Percentiles rank a stretch among this genome's conserved stretches.
Conservation (phyloP, 2,797 vertebrate species). For the Sebastes vulpes region DNA sequence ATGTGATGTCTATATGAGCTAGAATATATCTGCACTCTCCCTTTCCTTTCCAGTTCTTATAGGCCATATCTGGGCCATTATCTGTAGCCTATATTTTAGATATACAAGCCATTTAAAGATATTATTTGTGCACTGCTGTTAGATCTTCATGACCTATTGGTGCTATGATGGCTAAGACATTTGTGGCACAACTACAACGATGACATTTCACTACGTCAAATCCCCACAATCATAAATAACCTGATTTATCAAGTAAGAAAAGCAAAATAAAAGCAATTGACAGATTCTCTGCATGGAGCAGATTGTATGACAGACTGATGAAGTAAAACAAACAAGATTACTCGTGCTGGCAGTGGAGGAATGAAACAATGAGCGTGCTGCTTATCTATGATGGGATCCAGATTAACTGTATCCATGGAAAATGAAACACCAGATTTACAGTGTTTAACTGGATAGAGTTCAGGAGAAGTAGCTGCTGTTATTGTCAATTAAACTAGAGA, state of each 20-base stretch:
- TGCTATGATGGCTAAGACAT: background rate
- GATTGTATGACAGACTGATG: conserved; percentile 45
- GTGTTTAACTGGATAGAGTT: conserved; percentile 10
- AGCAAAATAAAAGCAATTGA: conserved; percentile 13
- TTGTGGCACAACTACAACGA: conserved; percentile 1
- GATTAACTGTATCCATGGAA: conserved; percentile 51
- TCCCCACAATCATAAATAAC: conserved; percentile 9
- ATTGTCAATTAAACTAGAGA: conserved; percentile 34
- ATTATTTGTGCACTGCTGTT: background rate
- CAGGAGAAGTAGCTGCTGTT: conserved; percentile 6
- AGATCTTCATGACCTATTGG: background rate
- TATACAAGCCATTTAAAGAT: background rate
- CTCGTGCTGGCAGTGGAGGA: conserved; percentile 18
- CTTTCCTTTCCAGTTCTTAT: background rate
- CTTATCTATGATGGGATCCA: conserved; percentile 24
- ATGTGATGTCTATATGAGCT: background rate
- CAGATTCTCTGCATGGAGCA: conserved; percentile 15
- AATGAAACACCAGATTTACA: conserved; percentile 32
- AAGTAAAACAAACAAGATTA: conserved; percentile 56
- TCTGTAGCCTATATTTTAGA: background rate
- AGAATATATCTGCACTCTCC: background rate
- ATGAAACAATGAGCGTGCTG: conserved; percentile 35
- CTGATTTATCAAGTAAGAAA: conserved; percentile 10
- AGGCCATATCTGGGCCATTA: background rate
- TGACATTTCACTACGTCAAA: conserved; percentile 9